Conservation (phyloP, 2,113 vertebrate genomes). For the Spea bombifrons region DNA sequence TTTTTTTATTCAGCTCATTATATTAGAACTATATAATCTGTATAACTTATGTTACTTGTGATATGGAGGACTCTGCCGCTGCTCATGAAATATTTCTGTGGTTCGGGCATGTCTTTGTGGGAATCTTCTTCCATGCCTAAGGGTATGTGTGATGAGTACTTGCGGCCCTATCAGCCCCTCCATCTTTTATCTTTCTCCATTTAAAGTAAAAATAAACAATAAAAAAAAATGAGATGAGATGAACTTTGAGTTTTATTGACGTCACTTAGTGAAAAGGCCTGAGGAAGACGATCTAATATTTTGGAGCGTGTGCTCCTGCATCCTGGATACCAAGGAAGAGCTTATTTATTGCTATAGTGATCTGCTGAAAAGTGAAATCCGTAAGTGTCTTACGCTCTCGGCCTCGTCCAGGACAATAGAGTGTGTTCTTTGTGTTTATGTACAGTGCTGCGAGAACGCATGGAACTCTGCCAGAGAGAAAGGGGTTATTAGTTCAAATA, state of each 20-base stretch:
- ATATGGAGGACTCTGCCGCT: too few species aligned
- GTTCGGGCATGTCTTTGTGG: neutral
- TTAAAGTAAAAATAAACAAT: too few species aligned
- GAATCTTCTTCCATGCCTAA: neutral
- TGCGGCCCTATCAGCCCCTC: neutral
- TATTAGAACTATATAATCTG: too few species aligned
- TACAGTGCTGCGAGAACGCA: too few species aligned
- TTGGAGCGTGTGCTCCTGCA: neutral
- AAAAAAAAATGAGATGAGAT: neutral
- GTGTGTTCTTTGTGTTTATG: too few species aligned
- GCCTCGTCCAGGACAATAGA: too few species aligned
- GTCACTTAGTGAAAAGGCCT: conserved; percentile 20
- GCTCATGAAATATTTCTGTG: neutral
- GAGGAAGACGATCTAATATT: neutral
- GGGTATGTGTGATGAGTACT: neutral
- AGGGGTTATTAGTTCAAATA: too few species aligned
- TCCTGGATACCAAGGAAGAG: neutral
- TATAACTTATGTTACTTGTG: too few species aligned
- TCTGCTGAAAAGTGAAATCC: too few species aligned
- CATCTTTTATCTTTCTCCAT: neutral
- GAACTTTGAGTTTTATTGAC: conserved; percentile 36
- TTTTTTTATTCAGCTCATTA: too few species aligned
- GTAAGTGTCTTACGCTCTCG: neutral
- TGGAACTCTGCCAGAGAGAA: too few species aligned
- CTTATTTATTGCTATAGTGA: neutral